These are phyloP conservation scores for Galleria mellonella DNA, from an alignment of 1,140 invertebrate species.

Conservation along the genomic window DNA sequence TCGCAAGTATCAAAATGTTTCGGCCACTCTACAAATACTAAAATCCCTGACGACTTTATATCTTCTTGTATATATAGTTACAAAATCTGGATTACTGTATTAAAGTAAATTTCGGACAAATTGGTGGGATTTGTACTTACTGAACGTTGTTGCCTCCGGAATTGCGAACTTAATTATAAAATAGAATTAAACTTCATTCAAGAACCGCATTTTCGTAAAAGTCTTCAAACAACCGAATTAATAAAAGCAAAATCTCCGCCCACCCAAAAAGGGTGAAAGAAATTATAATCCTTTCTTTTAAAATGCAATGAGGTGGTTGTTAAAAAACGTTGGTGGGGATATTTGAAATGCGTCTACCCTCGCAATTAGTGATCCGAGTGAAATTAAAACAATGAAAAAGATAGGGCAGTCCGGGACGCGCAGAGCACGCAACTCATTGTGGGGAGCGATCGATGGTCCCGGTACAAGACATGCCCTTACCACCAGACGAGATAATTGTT, in stretches of 20 bases:
- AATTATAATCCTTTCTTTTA: conserved; percentile 73
- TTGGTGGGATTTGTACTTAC: conserved; percentile 1
- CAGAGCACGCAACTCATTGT: conserved; percentile 43
- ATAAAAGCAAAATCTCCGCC: conserved; percentile 54
- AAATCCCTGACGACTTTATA: conserved; percentile 9
- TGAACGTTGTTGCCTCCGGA: background rate
- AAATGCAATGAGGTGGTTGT: conserved; percentile 72
- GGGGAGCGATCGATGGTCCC: conserved; percentile 18
- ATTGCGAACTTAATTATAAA: conserved; percentile 2
- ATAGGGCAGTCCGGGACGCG: conserved; percentile 21
- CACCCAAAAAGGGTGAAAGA: conserved; percentile 49
- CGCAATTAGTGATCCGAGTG: conserved; percentile 64
- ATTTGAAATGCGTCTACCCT: conserved; percentile 59
- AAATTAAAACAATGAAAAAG: conserved; percentile 67
- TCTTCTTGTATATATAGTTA: conserved; percentile 7
- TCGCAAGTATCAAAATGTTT: background rate
- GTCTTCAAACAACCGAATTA: conserved; percentile 49
- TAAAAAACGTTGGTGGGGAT: conserved; percentile 62
- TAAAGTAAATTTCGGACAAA: conserved; percentile 6
- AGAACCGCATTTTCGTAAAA: conserved; percentile 6
- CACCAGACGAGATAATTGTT: background rate
- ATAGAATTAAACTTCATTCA: conserved; percentile 13
- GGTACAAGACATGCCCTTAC: conserved; percentile 4
- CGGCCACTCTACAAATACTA: background rate
- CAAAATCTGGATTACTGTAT: conserved; percentile 3